A percentile compares a stretch with the other conserved stretches of the same genome.
These are phyloP conservation scores for Coreius guichenoti DNA, from an alignment of 2,797 vertebrate species.

Conservation along the genomic window DNA sequence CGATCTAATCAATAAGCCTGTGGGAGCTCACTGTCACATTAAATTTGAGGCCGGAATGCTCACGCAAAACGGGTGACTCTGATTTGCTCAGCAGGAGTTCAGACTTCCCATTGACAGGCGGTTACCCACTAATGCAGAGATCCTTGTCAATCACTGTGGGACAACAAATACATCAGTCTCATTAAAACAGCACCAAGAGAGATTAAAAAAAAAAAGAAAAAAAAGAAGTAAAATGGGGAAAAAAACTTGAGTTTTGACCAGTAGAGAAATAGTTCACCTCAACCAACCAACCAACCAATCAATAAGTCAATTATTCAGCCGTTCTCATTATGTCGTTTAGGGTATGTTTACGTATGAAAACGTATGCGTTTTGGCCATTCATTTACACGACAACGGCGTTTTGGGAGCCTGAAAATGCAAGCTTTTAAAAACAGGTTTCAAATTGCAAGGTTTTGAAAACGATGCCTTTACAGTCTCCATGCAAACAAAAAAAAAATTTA, in stretches of 20 bases:
- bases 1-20: conserved; percentile 73
- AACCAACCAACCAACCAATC: neutral
- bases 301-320: neutral
- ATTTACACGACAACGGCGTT: no score
- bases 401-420: no score
- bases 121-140: conserved; percentile 49
- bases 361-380: no score
- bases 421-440: no score
- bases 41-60: conserved; percentile 65
- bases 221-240: neutral
- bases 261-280: neutral
- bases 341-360: no score
- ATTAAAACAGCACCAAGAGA: conserved; percentile 15
- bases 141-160: conserved; percentile 50
- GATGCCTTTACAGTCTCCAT: no score
- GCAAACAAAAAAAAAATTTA: no score
- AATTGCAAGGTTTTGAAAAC: no score
- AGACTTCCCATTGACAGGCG: conserved; percentile 50
- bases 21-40: conserved; percentile 70
- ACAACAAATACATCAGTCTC: conserved; percentile 15
- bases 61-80: conserved; percentile 64
- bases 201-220: no score
- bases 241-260: neutral
- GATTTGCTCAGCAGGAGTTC: conserved; percentile 59
- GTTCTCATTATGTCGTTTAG: neutral